Base-by-base conservation (phyloP, 1,140 invertebrate species). In the Drosophila erecta region DNA sequence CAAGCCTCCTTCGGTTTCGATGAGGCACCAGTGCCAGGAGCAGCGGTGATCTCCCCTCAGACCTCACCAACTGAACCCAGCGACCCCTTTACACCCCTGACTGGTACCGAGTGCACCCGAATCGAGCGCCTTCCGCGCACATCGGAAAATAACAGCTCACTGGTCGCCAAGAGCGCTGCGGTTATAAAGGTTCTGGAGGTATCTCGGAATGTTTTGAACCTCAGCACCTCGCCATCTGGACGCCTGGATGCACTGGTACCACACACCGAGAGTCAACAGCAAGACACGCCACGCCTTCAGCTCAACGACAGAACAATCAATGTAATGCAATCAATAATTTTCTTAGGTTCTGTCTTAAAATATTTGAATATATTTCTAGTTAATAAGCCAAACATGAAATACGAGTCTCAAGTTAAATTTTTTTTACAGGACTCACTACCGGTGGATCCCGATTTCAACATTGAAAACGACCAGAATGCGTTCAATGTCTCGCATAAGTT, bases 181-280 rank as follows among this genome's bases (percentile, higher is more conserved):
- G 43, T 91, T 15, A 70, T 87, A 44, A 92, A 92, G 47, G 79
- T 92, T 0, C 27, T 92, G 12, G 78, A 87, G 17, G 77, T 74
- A 14, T 92, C 89, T 2, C 43, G 86, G 0, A 90, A 90, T 59
- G 78, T 87, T 7, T 64, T 81, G 0, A 92, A 92, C 67, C 69
- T 92, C 0, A 92, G 85, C 41, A 92, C 90, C 15, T 90, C 87
- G 44, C 91, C 91, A 1, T 92, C 91, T 7, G 91, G 91, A 3
- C 76, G 91, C 3, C 58, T 92, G 17, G 91, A 92, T 60, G 66
- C 89, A 1, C 57, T 92, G 17, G 86, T 92, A 2, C 70, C 79
- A 1, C n/a, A 44, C 7, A 8, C 30, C 10, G 61, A 76, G 3
- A 22, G 3, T 11, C 35, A 38, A 12, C 35, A 53, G 30, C 8